Evolutionary conservation across 2,113 vertebrate genomes (phyloP).

Genomic region (Litocranius walleri): DNA sequence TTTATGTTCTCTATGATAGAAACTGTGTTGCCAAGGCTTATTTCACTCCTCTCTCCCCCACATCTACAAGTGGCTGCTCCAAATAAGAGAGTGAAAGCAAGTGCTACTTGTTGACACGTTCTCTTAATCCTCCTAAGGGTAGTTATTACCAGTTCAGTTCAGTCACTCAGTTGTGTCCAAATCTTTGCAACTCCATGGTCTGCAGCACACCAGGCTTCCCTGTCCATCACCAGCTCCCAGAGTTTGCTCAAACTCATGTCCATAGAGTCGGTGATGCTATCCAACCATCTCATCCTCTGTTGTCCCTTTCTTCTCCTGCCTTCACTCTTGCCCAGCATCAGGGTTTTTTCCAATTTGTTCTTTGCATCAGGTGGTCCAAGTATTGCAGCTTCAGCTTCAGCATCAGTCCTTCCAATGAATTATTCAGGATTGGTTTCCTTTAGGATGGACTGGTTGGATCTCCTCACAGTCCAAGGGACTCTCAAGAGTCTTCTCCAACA

Average conservation of each 20-base stretch:
- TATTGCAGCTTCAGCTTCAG: neutral
- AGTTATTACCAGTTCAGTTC: neutral
- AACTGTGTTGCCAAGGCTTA: neutral
- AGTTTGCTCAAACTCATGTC: neutral
- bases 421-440: neutral
- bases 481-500: neutral
- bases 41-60: neutral
- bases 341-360: neutral
- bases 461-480: neutral
- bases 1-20: neutral
- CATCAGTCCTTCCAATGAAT: neutral
- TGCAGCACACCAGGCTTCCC: neutral
- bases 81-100: neutral
- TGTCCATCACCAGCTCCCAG: neutral
- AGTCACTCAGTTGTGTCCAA: neutral
- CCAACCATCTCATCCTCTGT: neutral
- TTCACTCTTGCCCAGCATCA: neutral
- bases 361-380: neutral
- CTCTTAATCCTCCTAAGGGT: neutral
- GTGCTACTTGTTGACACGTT: neutral
- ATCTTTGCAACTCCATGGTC: neutral
- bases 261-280: neutral
- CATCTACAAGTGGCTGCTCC: neutral
- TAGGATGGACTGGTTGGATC: neutral
- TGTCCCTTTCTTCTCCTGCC: neutral